Base-by-base conservation (phyloP, 1,140 invertebrate genomes). In the Sitobion miscanthi region DNA sequence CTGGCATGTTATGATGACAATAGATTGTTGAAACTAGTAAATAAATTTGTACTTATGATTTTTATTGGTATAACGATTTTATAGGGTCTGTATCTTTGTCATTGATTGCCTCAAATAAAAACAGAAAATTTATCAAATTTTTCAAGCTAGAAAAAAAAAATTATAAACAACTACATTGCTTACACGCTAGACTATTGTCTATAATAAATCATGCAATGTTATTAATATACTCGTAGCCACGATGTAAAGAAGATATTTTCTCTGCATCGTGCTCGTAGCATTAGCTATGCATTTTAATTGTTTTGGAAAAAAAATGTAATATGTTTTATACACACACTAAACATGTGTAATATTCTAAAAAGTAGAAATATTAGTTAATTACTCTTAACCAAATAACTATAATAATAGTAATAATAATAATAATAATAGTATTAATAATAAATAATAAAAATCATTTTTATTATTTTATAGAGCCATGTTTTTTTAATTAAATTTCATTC, bases 401-500 rank as follows among this genome's bases (percentile, higher is more conserved):
- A 14, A 69, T 14, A 69, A 69, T 62, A n/a, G 30, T 21, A 30
- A 42, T 42, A 69, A 30, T 1, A 1, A 77, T 17, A 77, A 17
- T 30, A n/a, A 69, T 69, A 35, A 35, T 35, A 35, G 35, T 35
- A 35, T 35, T 42, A 42, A 42, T 62, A 69, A 57, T 20, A 30
- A 69, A 30, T 0, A 1, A 77, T 17, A 77, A 17, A 69, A n/a
- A 69, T 69, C 9, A n/a, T 69, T 69, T n/a, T n/a, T 69, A 62
- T 30, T 47, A 21, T 52, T 82, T 49, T 77, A 20, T 25, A 52
- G 90, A 83, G 52, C 62, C 45, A 52, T 52, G 62, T 54, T 77
- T 77, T 69, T 62, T 93, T n/a, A 93, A 93, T 85, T 93, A 54
- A 93, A 93, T 93, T 93, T 85, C 82, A 93, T 93, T 93, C 23